Evolutionary conservation across 1,140 invertebrate species (phyloP).

Genomic region (Leptopilina clavipes): DNA sequence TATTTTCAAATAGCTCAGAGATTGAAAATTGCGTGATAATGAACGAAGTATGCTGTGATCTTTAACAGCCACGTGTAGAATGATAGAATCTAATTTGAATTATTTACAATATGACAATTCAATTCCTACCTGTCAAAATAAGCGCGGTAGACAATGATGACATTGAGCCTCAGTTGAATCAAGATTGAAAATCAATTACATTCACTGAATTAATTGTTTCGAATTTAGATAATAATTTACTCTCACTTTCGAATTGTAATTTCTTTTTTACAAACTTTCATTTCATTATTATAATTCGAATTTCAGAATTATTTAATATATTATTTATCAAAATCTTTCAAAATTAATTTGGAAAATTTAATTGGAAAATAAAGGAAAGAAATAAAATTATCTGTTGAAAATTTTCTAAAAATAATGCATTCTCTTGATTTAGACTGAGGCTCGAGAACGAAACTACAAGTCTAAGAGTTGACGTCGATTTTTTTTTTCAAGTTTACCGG

Average conservation of each 20-base stretch:
- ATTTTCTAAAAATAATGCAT: background rate
- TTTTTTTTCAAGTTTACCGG: constrained; percentile 60
- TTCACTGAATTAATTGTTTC: background rate
- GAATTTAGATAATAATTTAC: too few relatives aligned
- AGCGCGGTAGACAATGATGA: constrained; percentile 55
- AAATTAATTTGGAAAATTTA: background rate
- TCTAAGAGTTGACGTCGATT: constrained; percentile 57
- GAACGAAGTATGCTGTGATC: constrained; percentile 39
- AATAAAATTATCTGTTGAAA: too few relatives aligned
- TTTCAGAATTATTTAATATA: too few relatives aligned
- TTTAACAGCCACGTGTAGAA: constrained; percentile 41
- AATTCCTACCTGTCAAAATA: constrained; percentile 60
- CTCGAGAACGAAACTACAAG: constrained; percentile 60
- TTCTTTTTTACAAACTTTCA: too few relatives aligned
- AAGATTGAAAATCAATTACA: background rate
- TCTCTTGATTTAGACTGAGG: constrained; percentile 43
- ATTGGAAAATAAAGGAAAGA: background rate
- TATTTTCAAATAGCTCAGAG: constrained; percentile 18
- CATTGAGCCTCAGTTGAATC: constrained; percentile 44
- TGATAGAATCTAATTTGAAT: constrained; percentile 62
- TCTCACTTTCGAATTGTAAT: too few relatives aligned
- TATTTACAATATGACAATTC: constrained; percentile 66
- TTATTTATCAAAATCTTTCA: background rate
- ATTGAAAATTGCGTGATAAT: constrained; percentile 3
- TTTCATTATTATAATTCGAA: too few relatives aligned